Evolutionary conservation across 2,888 invertebrate genomes (phyloP).

Genomic region (Athalia circularis): DNA sequence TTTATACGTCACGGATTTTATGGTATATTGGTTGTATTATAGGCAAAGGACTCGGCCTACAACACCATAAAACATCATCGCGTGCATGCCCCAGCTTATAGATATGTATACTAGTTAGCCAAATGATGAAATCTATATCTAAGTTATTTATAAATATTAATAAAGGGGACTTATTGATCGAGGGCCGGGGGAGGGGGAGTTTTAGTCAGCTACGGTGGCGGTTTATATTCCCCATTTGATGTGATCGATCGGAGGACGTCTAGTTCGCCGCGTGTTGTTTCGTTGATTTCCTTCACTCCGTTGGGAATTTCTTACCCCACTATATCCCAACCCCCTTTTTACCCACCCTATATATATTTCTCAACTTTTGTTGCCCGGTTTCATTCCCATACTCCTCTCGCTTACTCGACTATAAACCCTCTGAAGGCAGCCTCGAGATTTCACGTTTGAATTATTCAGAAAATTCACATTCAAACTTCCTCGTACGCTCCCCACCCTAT

Average conservation of each 20-base stretch:
- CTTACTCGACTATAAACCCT: neutral
- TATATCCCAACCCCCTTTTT: neutral
- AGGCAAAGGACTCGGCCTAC: too few species aligned
- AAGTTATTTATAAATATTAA: constrained; percentile 15
- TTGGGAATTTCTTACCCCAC: constrained; percentile 13
- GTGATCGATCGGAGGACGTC: constrained; percentile 11
- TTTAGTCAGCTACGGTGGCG: neutral
- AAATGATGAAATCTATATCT: constrained; percentile 27
- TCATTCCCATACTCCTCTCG: constrained; percentile 1
- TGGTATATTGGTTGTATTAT: too few species aligned
- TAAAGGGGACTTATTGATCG: constrained; percentile 25
- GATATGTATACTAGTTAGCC: neutral
- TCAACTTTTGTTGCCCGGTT: neutral
- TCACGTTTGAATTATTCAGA: constrained; percentile 14
- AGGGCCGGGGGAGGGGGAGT: too few species aligned
- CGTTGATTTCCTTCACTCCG: constrained; percentile 4
- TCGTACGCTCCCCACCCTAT: too few species aligned
- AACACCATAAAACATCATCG: too few species aligned
- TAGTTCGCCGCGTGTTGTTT: neutral
- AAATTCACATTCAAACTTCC: neutral
- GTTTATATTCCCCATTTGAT: constrained; percentile 6
- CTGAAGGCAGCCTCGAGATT: neutral
- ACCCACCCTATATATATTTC: neutral
- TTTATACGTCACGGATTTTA: too few species aligned
- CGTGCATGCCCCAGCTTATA: too few species aligned